phyloP scores from a whole-genome alignment of 2,888 invertebrate species.

The Tineola bisselliella region DNA sequence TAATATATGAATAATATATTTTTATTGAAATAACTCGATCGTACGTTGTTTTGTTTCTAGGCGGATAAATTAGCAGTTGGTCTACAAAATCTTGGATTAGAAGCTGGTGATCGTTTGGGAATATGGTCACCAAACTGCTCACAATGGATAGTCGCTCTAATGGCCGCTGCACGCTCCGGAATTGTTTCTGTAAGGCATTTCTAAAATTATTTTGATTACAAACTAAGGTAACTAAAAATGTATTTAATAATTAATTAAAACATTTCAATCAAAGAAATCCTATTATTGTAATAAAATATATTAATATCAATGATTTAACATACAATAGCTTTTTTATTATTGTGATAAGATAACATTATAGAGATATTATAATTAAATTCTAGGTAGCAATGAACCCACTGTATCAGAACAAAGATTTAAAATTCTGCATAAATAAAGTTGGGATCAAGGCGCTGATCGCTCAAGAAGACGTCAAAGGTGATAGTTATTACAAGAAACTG shows the following conservation, averaged over 20 bases:
- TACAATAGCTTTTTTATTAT: neutral
- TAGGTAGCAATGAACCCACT: slow-evolving; percentile 82
- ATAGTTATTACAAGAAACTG: slow-evolving; percentile 75
- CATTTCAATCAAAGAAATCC: neutral
- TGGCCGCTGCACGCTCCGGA: slow-evolving; percentile 78
- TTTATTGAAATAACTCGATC: neutral
- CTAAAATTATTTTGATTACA: neutral
- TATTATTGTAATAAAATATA: neutral
- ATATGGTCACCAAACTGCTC: slow-evolving; percentile 82
- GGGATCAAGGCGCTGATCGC: slow-evolving; percentile 73
- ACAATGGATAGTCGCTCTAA: slow-evolving; percentile 79
- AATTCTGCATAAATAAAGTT: slow-evolving; percentile 77
- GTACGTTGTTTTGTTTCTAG: slow-evolving; percentile 26
- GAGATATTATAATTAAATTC: neutral
- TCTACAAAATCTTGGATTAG: slow-evolving; percentile 73
- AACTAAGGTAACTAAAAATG: no score
- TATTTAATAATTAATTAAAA: no score
- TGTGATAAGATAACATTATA: neutral
- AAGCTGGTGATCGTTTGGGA: slow-evolving; percentile 78
- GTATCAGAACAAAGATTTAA: slow-evolving; percentile 74
- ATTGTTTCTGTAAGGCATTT: slow-evolving; percentile 65
- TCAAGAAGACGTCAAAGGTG: slow-evolving; percentile 69
- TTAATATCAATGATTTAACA: neutral
- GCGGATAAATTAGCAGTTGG: slow-evolving; percentile 77
- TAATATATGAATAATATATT: no score